Evolutionary conservation across 2,797 vertebrate genomes (phyloP), one percentile per base, ranked within the genome.

Genomic region (Periparus ater): DNA sequence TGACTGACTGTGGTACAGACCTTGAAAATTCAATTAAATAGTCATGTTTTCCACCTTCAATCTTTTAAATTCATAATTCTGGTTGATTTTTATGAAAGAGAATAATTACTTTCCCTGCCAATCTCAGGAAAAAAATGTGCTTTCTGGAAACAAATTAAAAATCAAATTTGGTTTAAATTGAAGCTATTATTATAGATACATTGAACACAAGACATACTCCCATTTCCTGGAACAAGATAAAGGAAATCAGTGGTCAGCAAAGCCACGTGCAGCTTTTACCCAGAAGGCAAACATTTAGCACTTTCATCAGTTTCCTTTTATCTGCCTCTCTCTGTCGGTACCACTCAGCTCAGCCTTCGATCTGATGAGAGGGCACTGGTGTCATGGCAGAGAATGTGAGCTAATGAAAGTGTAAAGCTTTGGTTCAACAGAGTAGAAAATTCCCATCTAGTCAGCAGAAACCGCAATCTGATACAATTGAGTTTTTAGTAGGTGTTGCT

Each of bases 391-490:
- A 98, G 98, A 98, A 98, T 98, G 98, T 97, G 98, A 98, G 97
- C 98, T 98, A 98, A 99, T 98, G 98, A 98, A 98, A 98, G 97
- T 98, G 98, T 97, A 98, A 98, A 98, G 98, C 98, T 98, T 97
- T 98, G 97, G 98, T 98, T 98, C 97, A 98, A 94, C 97, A 97
- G 98, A 98, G 98, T 98, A 98, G 98, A 99, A 98, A 98, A 98
- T 98, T 98, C 97, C 97, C 98, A 98, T 98, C 98, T 96, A 98
- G 97, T 94, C 94, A 97, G 97, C 96, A 95, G 98, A 98, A 98
- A 97, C 96, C 92, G 98, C 98, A 98, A 98, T 98, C 96, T 98
- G 98, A 98, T 98, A 98, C 97, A 96, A 99, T 95, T 98, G 98
- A 97, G 96, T 80, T 61, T 95, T 96, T 55, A 92, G 27, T 55